Evolutionary conservation across 2,888 invertebrate genomes (phyloP).

Genomic region (Campopleginae sp.): DNA sequence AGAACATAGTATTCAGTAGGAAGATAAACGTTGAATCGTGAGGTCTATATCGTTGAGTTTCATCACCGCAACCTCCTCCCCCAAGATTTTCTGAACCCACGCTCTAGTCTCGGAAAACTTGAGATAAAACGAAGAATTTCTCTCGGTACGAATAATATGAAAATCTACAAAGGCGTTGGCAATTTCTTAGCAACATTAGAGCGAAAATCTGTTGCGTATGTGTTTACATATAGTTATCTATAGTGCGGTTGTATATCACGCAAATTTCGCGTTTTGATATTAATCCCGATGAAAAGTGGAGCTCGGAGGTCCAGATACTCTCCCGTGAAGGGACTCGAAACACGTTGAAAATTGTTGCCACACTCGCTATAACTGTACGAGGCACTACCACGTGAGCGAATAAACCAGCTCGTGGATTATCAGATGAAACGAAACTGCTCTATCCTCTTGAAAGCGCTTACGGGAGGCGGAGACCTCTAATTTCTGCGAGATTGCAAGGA

Average conservation of each 20-base stretch:
- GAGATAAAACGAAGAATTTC: slow-evolving; percentile 18
- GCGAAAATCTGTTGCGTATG: slow-evolving; percentile 35
- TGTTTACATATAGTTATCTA: slow-evolving; percentile 34
- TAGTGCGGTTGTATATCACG: slow-evolving; percentile 17
- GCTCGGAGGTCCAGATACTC: slow-evolving; percentile 49
- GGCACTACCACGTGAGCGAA: slow-evolving; percentile 28
- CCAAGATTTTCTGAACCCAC: not conserved
- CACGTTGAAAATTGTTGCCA: slow-evolving; percentile 51
- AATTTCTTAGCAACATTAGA: slow-evolving; percentile 31
- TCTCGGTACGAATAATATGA: slow-evolving; percentile 56
- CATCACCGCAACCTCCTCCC: not conserved
- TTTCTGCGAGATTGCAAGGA: slow-evolving; percentile 65
- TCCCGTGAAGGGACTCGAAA: slow-evolving; percentile 40
- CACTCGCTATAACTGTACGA: slow-evolving; percentile 20
- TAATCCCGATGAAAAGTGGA: slow-evolving; percentile 52
- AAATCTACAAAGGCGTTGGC: slow-evolving; percentile 37
- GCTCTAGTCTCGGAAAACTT: not conserved
- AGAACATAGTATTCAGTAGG: slow-evolving; percentile 31
- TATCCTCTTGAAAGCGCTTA: slow-evolving; percentile 64
- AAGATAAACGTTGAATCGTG: slow-evolving; percentile 48
- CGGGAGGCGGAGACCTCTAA: slow-evolving; percentile 63
- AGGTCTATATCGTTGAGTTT: slow-evolving; percentile 18
- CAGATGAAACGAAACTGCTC: slow-evolving; percentile 67
- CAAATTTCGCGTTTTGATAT: slow-evolving; percentile 51
- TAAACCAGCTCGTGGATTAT: slow-evolving; percentile 57